phyloP scores from a whole-genome alignment of 2,113 vertebrate species.

The Platichthys stellatus region DNA sequence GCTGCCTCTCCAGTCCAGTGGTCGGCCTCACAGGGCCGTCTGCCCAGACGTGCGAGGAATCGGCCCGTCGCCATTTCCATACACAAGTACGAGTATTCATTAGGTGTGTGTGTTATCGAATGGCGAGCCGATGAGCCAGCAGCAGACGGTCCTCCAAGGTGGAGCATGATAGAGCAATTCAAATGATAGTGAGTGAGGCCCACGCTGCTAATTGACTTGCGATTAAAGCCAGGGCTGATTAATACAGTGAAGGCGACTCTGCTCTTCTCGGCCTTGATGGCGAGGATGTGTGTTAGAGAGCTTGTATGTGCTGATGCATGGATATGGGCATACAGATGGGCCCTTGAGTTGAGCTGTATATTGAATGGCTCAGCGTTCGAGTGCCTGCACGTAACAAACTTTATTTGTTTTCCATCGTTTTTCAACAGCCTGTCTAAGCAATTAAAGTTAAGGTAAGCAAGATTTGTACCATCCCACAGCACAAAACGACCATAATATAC shows the following conservation, averaged over 20 bases:
- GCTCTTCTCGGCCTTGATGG: background rate
- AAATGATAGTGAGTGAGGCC: constrained; percentile 51
- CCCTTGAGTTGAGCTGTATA: background rate
- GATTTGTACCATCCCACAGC: background rate
- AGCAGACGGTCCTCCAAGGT: constrained; percentile 29
- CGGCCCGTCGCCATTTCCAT: constrained; percentile 14
- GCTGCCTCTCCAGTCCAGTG: constrained; percentile 24
- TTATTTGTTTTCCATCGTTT: constrained; percentile 3
- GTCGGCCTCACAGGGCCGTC: constrained; percentile 28
- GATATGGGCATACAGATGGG: background rate
- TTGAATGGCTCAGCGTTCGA: background rate
- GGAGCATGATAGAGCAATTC: constrained; percentile 41
- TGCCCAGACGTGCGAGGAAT: constrained; percentile 51
- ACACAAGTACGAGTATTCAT: constrained; percentile 19
- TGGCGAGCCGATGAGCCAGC: constrained; percentile 6
- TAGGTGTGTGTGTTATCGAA: constrained; percentile 13
- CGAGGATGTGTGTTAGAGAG: constrained; percentile 2
- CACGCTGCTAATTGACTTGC: constrained; percentile 54
- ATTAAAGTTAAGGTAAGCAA: background rate
- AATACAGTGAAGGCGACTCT: constrained; percentile 27
- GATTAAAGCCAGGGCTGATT: constrained; percentile 55
- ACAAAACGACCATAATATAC: background rate
- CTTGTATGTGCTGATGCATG: background rate
- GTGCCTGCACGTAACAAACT: background rate
- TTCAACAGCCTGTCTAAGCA: background rate